Evolutionary conservation across 2,113 vertebrate genomes (phyloP).

Genomic region (Stictonetta naevosa): DNA sequence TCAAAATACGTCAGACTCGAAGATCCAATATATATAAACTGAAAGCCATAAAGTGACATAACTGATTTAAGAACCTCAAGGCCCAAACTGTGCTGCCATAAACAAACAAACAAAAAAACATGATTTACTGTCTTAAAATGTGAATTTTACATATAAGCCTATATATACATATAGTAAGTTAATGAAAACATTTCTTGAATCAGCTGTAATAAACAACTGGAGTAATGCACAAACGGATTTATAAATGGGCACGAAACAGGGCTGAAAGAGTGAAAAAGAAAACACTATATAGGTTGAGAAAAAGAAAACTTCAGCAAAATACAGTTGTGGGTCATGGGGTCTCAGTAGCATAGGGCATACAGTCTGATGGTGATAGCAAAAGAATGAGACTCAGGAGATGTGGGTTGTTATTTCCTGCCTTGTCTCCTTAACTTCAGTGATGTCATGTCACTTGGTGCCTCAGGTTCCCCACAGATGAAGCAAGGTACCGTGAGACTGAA

Average conservation of each 20-base stretch:
- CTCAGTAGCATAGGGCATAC: neutral
- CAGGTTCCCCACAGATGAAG: neutral
- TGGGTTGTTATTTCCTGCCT: neutral
- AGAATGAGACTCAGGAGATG: neutral
- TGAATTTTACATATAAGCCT: neutral
- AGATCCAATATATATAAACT: slow-evolving; percentile 46
- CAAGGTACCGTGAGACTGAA: neutral
- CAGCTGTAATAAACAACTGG: neutral
- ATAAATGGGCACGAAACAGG: neutral
- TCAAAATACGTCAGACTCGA: slow-evolving; percentile 49
- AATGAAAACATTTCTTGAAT: neutral
- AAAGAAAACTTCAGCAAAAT: neutral
- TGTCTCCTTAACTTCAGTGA: neutral
- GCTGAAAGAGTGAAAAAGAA: neutral
- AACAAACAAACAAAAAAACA: neutral
- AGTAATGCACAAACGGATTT: neutral
- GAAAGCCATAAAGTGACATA: slow-evolving; percentile 41
- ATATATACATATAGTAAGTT: neutral
- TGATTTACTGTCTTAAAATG: neutral
- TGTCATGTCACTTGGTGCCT: neutral
- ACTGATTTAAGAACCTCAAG: slow-evolving; percentile 47
- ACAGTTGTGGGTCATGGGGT: neutral
- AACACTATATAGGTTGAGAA: neutral
- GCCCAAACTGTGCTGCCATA: slow-evolving; percentile 6
- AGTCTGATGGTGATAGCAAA: neutral